Conservation (phyloP, 2,797 vertebrate genomes). For the Philypnodon macrostomus region DNA sequence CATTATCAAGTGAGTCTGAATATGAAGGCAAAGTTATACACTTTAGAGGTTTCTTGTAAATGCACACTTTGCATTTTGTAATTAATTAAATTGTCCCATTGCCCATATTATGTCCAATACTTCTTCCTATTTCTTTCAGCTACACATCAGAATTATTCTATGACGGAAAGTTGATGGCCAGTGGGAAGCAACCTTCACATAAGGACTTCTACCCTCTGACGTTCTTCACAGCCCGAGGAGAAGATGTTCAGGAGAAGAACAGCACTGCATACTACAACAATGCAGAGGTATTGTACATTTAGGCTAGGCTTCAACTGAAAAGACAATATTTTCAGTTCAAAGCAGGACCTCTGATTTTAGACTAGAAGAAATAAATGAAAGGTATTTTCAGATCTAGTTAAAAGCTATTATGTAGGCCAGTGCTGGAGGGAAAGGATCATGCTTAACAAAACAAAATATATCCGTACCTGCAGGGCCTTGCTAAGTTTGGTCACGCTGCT, state of each 20-base stretch:
- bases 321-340: slow-evolving; percentile 23
- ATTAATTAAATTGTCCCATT: too few relatives aligned
- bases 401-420: slow-evolving; percentile 1
- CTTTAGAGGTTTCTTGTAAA: too few relatives aligned
- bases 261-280: slow-evolving; percentile 99
- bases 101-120: too few relatives aligned
- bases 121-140: slow-evolving; percentile 65
- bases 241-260: slow-evolving; percentile 98
- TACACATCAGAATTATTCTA: slow-evolving; percentile 99
- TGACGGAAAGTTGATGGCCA: slow-evolving; percentile 98
- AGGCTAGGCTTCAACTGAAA: slow-evolving; percentile 8
- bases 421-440: not conserved
- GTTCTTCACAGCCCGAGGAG: slow-evolving; percentile 97
- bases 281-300: slow-evolving; percentile 83
- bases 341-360: slow-evolving; percentile 3
- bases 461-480: too few relatives aligned
- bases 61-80: too few relatives aligned
- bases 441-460: too few relatives aligned
- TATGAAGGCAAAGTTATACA: too few relatives aligned
- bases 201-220: slow-evolving; percentile 98
- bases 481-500: too few relatives aligned
- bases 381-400: not conserved
- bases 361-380: slow-evolving; percentile 5
- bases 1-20: slow-evolving; percentile 98
- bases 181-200: slow-evolving; percentile 96